Evolutionary conservation across 2,797 vertebrate species (phyloP), one percentile per base, ranked within the genome.

Genomic region (Alectoris magna): DNA sequence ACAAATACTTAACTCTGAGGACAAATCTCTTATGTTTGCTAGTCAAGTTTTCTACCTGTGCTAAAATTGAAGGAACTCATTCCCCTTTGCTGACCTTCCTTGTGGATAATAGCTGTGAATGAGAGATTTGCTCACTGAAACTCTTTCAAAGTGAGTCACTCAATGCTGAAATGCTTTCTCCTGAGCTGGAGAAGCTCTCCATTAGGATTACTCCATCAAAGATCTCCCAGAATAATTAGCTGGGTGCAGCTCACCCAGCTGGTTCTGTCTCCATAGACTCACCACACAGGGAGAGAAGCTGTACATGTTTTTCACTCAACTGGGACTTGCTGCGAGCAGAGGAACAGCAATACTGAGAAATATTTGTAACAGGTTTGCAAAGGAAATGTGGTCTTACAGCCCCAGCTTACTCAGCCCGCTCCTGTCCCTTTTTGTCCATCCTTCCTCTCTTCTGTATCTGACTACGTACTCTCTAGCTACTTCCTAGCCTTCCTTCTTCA

Each of bases 331-430:
- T 2, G 1, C 19, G 34, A 82, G 67, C 19, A 31, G 60, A 79
- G 31, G 29, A 69, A 49, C 11, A 69, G 0, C 24, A n/a, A 0
- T 0, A 0, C 44, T 38, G 0, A 0, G 41, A 55, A 88, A 43
- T 2, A 69, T 46, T 70, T 39, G 29, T 5, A 64, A 5, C 14
- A 64, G 34, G 19, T 83, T 58, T 77, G 44, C 44, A 36, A 39
- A 66, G 48, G 16, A 41, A 91, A 62, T 0, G 24, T 64, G 74
- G 31, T 5, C 17, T 79, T 7, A 3, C 2, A 31, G 39, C 31
- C 77, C 48, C 39, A 46, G 36, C 36, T 94, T 56, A 14, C 11
- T 24, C 0, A 1, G 15, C 5, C 27, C 84, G 31, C 68, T 74
- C 58, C 24, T 2, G 11, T 6, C n/a, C 23, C 29, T 84, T 46